A percentile compares a stretch with the other conserved stretches of the same genome.
Conservation (phyloP, 2,888 invertebrate genomes). For the Drosophila cracens region DNA sequence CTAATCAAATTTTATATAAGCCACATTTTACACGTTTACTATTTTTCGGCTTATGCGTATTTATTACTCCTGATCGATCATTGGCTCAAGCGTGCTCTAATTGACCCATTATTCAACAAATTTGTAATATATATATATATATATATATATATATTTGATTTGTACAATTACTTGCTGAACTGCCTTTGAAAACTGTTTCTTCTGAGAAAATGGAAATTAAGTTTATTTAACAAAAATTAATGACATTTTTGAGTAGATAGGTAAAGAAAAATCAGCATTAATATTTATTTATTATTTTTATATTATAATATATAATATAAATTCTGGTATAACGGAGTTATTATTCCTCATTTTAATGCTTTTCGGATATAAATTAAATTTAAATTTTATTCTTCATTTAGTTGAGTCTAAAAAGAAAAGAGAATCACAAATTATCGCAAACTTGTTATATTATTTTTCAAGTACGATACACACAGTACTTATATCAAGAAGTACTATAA, state of each 20-base stretch:
- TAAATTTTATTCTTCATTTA: neutral
- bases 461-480: neutral
- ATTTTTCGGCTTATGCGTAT: neutral
- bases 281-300: neutral
- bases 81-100: neutral
- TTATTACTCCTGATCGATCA: conserved; percentile 4
- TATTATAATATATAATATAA: too few species aligned
- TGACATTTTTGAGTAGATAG: neutral
- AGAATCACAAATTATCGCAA: neutral
- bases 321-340: neutral
- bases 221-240: neutral
- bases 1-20: neutral
- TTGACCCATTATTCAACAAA: conserved; percentile 15
- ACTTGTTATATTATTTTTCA: neutral
- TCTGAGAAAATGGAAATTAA: neutral
- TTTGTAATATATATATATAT: neutral
- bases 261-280: neutral
- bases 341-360: neutral
- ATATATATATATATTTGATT: neutral
- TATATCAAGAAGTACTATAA: neutral
- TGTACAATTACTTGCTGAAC: neutral
- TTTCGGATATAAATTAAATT: neutral
- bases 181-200: neutral
- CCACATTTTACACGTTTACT: neutral
- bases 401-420: neutral